Evolutionary conservation across 2,888 invertebrate genomes (phyloP).

Genomic region (Cartodere bifasciata): DNA sequence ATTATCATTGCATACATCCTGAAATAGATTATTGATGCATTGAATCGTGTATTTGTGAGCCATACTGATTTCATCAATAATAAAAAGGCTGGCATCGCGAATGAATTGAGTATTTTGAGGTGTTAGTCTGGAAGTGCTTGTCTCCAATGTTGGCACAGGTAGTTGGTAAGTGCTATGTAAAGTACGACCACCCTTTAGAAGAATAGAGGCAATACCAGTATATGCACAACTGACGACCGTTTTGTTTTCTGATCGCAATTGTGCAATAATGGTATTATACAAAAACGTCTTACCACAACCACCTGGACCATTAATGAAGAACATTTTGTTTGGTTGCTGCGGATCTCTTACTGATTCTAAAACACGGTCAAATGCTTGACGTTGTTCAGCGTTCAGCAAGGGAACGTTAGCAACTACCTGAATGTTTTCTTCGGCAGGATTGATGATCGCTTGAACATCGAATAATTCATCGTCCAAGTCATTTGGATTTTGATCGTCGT

Average conservation of each 20-base stretch:
- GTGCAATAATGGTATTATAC: background rate
- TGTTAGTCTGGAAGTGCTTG: background rate
- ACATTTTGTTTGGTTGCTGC: background rate
- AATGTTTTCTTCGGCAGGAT: background rate
- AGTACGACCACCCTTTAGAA: background rate
- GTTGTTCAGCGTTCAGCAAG: background rate
- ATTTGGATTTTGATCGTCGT: too few relatives aligned
- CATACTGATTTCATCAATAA: background rate
- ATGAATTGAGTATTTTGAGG: background rate
- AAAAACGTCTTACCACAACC: background rate
- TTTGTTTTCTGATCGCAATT: background rate
- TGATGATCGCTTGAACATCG: too few relatives aligned
- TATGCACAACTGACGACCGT: background rate
- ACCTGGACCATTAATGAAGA: background rate
- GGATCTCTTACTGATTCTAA: background rate
- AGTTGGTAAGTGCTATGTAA: background rate
- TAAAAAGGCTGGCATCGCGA: background rate
- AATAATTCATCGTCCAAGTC: conserved; percentile 1
- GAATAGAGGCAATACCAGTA: conserved; percentile 1
- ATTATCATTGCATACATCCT: background rate
- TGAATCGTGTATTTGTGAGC: background rate
- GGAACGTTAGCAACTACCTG: background rate
- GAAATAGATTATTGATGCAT: too few relatives aligned
- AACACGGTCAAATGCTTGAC: background rate
- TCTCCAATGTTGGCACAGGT: background rate